Conservation (phyloP, 2,113 vertebrate species). For the Montifringilla adamsi region DNA sequence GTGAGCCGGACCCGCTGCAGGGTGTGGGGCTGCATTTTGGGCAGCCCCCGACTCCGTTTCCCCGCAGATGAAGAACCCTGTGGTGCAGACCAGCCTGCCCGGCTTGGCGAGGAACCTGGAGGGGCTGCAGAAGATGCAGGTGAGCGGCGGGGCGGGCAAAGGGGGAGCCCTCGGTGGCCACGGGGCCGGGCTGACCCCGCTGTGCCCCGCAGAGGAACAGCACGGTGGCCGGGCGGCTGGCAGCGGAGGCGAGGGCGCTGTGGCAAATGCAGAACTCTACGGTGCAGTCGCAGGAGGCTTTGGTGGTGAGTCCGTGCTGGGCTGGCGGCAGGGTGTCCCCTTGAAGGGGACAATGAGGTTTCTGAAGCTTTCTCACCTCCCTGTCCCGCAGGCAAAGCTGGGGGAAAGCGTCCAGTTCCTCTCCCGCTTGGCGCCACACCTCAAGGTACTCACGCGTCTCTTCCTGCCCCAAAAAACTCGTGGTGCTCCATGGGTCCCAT, state of each 20-base stretch:
- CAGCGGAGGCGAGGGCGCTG: neutral
- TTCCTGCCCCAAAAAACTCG: neutral
- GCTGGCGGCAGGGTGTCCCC: neutral
- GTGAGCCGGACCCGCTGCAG: rapidly evolving
- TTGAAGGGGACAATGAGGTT: rapidly evolving
- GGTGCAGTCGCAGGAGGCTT: constrained; percentile 36
- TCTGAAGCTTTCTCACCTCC: neutral
- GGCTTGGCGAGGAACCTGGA: constrained; percentile 44
- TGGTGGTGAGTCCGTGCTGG: constrained; percentile 43
- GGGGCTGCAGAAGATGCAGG: constrained; percentile 62
- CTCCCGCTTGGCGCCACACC: neutral
- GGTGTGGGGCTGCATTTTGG: rapidly evolving
- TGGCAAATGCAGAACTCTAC: constrained; percentile 43
- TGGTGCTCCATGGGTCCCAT: neutral
- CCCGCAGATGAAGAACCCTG: constrained; percentile 58
- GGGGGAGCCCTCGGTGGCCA: rapidly evolving
- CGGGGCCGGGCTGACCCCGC: neutral
- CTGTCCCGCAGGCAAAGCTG: constrained; percentile 62
- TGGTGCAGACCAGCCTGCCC: constrained; percentile 50
- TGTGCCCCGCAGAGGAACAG: constrained; percentile 35
- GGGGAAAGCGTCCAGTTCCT: constrained; percentile 61
- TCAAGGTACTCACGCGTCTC: constrained; percentile 50
- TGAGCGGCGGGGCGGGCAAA: rapidly evolving
- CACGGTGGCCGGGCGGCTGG: constrained; percentile 23
- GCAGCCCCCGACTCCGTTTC: neutral